Evolutionary conservation across 2,113 vertebrate species (phyloP).

Genomic region (Elephas maximus): DNA sequence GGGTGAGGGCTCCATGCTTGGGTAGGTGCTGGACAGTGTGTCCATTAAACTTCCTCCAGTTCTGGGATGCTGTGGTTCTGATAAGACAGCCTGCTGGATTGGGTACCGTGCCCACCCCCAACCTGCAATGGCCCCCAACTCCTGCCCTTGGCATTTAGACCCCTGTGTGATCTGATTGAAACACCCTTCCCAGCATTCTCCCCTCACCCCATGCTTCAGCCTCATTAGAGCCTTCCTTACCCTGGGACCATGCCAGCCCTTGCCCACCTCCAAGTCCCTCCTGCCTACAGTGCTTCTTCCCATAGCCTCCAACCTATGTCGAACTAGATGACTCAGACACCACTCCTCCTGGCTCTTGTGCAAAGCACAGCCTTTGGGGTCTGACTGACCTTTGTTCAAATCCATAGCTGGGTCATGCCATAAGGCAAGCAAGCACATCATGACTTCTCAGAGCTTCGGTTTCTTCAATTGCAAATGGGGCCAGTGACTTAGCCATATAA

Average conservation of each 20-base stretch:
- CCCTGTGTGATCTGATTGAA: neutral
- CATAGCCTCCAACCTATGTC: rapidly evolving
- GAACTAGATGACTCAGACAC: too few species aligned
- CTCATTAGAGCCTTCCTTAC: neutral
- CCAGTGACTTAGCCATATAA: neutral
- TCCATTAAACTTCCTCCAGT: neutral
- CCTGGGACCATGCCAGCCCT: neutral
- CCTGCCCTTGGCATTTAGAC: neutral
- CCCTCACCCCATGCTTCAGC: neutral
- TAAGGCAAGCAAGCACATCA: neutral
- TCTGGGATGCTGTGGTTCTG: neutral
- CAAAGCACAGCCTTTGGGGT: neutral
- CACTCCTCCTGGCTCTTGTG: too few species aligned
- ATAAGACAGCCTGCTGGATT: neutral
- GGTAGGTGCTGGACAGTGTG: neutral
- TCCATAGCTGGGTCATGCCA: neutral
- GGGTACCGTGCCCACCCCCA: rapidly evolving
- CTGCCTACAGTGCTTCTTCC: neutral
- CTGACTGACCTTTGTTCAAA: neutral
- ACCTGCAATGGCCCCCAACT: neutral
- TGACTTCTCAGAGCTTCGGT: neutral
- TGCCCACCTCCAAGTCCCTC: neutral
- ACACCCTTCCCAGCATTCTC: neutral
- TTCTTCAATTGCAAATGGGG: neutral
- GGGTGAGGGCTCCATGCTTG: neutral